Base-by-base conservation (phyloP, 2,888 invertebrate species). In the Agrochola circellaris region DNA sequence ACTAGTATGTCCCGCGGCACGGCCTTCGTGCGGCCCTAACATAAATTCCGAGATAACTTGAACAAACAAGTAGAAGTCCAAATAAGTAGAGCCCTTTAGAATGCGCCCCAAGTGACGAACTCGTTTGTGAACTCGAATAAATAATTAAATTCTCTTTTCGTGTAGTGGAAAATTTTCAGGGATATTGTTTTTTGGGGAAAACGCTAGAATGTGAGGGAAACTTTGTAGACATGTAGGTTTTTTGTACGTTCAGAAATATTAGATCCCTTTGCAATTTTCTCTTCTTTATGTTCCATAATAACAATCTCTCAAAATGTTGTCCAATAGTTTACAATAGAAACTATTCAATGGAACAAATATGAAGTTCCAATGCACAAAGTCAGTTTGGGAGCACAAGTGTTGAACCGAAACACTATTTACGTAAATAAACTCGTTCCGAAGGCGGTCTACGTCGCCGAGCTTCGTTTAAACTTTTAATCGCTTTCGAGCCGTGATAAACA, bases 391-490 rank as follows among this genome's bases (percentile, higher is more conserved):
- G 82, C 88, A 84, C 78, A 87, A 90, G 89, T 89, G 88, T 88
- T 91, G 87, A 89, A 90, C 91, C 90, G 91, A 93, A 93, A 92
- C 92, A 95, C 93, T 95, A 95, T 95, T 94, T 92, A 93, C 92
- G 93, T 92, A 95, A 95, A 95, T 94, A 94, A 96, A 95, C 94
- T 95, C 93, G 92, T 93, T 93, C 62, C 79, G 94, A 94, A 95
- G 95, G 95, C 95, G 92, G 94, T 92, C 94, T 92, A 93, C 95
- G 93, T 93, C 93, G 93, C 93, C 93, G 94, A 92, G 92, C 94
- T 94, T 96, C 96, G 95, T 95, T 96, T 96, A 96, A 96, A 96
- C 93, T 96, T 96, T 96, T 96, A 96, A 96, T 96, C 96, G 96
- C 94, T 95, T 96, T 94, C 94, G 93, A 96, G 95, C 94, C 95